Base-by-base conservation (phyloP, 2,888 invertebrate species). In the Adelognathus sp. region DNA sequence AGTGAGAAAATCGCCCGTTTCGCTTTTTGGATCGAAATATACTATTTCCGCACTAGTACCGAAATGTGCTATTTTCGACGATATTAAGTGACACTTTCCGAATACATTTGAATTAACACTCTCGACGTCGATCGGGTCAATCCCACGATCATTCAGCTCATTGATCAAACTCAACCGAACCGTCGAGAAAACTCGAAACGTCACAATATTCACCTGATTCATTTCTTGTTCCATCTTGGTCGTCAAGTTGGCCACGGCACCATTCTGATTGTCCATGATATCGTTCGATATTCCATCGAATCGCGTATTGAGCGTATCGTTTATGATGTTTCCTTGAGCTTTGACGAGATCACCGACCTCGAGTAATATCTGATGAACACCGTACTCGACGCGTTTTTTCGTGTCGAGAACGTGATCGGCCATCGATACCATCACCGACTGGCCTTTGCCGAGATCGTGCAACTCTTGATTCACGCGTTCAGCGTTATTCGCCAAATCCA, bases 331-430 rank as follows among this genome's bases (percentile, higher is more conserved):
- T 14, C 95, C 93, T 87, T 96, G 95, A 7, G 92, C 91, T 85
- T 94, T 94, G 39, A 97, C 92, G 36, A 96, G 91, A 74, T 95
- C 95, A 3, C 94, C 94, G 58, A 97, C 93, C 89, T 97, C 97
- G 60, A 95, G 91, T 36, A 97, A 92, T 78, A 97, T 96, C 90
- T 97, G 96, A 86, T 96, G 95, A 0, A 97, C 95, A 4, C 96
- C 96, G 86, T 96, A 97, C 88, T 97, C 97, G 11, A 98, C 94
- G 50, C 96, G 94, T 66, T 96, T 94, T 91, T 97, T 97, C 1
- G 95, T 96, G 76, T 97, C 96, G 87, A 97, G 90, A 33, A 97
- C 96, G 87, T 96, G 95, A 92, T 97, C 97, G 0, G 97, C 96
- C 50, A 96, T 97, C 87, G 96, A 95, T 60, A 96, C 92, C 91